These are phyloP conservation scores for Zophobas atratus DNA, from an alignment of 1,140 invertebrate genomes.

Conservation along the genomic window DNA sequence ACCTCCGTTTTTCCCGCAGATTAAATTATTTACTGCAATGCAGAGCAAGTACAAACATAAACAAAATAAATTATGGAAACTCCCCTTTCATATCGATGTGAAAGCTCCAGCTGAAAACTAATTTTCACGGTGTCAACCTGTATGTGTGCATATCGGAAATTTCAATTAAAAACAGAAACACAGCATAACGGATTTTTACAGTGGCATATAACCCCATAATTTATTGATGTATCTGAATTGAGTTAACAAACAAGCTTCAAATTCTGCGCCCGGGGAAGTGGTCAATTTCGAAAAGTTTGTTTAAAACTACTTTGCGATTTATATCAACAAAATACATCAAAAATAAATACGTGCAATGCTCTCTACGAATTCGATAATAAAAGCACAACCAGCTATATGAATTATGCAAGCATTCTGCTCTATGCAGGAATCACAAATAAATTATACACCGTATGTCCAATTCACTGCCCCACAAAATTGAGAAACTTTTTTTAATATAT, in stretches of 20 bases:
- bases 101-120: slow-evolving; percentile 39
- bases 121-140: slow-evolving; percentile 46
- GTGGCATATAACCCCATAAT: slow-evolving; percentile 36
- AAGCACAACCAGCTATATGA: too few species aligned
- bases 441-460: too few species aligned
- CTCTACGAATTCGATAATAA: too few species aligned
- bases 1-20: slow-evolving; percentile 3
- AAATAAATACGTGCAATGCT: too few species aligned
- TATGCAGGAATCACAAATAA: too few species aligned
- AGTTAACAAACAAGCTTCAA: slow-evolving; percentile 35
- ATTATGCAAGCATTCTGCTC: too few species aligned
- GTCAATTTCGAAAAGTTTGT: neutral
- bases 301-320: neutral
- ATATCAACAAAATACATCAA: too few species aligned
- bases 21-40: slow-evolving; percentile 33
- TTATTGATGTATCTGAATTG: slow-evolving; percentile 31
- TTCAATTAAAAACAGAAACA: slow-evolving; percentile 47
- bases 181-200: slow-evolving; percentile 32
- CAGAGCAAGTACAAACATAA: slow-evolving; percentile 25
- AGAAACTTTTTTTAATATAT: too few species aligned
- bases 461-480: too few species aligned
- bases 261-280: slow-evolving; percentile 10
- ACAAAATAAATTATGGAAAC: slow-evolving; percentile 35
- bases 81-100: slow-evolving; percentile 22
- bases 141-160: slow-evolving; percentile 35